These are phyloP conservation scores for Cephus pulcher DNA, from an alignment of 2,888 invertebrate genomes.

Conservation along the genomic window DNA sequence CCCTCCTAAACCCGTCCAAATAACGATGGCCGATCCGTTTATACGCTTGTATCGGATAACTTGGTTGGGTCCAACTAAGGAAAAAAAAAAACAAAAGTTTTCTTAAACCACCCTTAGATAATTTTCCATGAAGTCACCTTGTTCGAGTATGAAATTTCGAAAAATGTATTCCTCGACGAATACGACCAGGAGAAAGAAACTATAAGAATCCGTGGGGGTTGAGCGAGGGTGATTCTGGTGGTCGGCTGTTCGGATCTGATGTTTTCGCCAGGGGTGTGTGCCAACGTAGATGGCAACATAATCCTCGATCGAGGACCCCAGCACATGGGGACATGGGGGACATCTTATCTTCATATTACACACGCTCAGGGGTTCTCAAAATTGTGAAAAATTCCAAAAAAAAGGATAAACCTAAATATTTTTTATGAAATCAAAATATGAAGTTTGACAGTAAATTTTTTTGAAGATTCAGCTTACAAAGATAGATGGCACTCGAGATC, in stretches of 20 bases:
- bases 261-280: slow-evolving; percentile 49
- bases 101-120: too few relatives aligned
- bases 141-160: too few relatives aligned
- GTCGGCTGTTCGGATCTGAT: slow-evolving; percentile 43
- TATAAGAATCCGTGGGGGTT: not conserved
- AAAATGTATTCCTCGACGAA: too few relatives aligned
- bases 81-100: too few relatives aligned
- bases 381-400: not conserved
- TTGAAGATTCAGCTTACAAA: too few relatives aligned
- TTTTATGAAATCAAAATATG: too few relatives aligned
- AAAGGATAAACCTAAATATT: slow-evolving; percentile 6
- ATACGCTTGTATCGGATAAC: too few relatives aligned
- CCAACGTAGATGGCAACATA: slow-evolving; percentile 53
- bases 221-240: slow-evolving; percentile 20
- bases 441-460: too few relatives aligned
- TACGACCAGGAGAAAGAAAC: not conserved
- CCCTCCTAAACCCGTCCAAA: too few relatives aligned
- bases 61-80: too few relatives aligned
- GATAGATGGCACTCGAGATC: slow-evolving; percentile 12
- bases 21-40: too few relatives aligned
- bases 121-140: too few relatives aligned
- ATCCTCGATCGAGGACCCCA: slow-evolving; percentile 57
- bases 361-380: slow-evolving; percentile 50
- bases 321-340: slow-evolving; percentile 53
- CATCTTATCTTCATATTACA: slow-evolving; percentile 63